phyloP scores from a whole-genome alignment of 2,888 invertebrate genomes.

The Proisotoma minuta region DNA sequence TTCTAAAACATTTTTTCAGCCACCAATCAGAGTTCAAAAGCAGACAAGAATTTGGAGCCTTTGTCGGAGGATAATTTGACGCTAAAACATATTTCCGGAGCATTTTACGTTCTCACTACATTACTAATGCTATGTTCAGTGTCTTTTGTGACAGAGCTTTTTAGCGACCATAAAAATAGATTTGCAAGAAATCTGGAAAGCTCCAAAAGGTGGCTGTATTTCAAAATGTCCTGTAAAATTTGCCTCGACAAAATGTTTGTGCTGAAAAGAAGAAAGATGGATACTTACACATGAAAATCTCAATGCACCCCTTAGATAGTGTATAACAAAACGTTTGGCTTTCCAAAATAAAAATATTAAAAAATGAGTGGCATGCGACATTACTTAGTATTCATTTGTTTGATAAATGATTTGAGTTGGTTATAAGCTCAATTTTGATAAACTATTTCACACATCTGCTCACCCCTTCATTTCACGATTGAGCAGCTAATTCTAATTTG shows the following conservation, averaged over 20 bases:
- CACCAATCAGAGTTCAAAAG: slow-evolving; percentile 30
- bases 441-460: too few relatives aligned
- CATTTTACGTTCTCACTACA: slow-evolving; percentile 17
- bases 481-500: too few relatives aligned
- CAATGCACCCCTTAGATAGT: too few relatives aligned
- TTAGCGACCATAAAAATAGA: neutral
- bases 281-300: neutral
- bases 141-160: neutral
- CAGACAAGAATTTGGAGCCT: neutral
- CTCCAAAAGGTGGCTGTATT: neutral
- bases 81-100: slow-evolving; percentile 24
- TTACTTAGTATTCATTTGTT: too few relatives aligned
- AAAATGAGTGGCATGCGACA: too few relatives aligned
- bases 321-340: too few relatives aligned
- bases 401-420: too few relatives aligned
- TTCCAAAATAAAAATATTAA: too few relatives aligned
- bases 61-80: slow-evolving; percentile 25
- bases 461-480: too few relatives aligned
- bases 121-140: neutral
- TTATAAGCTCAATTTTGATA: too few relatives aligned
- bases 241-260: neutral
- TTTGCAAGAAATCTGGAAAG: neutral
- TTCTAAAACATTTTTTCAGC: too few relatives aligned
- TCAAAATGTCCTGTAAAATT: neutral
- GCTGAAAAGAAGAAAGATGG: neutral